phyloP scores from a whole-genome alignment of 2,888 invertebrate genomes.

The Eupsilia transversa region DNA sequence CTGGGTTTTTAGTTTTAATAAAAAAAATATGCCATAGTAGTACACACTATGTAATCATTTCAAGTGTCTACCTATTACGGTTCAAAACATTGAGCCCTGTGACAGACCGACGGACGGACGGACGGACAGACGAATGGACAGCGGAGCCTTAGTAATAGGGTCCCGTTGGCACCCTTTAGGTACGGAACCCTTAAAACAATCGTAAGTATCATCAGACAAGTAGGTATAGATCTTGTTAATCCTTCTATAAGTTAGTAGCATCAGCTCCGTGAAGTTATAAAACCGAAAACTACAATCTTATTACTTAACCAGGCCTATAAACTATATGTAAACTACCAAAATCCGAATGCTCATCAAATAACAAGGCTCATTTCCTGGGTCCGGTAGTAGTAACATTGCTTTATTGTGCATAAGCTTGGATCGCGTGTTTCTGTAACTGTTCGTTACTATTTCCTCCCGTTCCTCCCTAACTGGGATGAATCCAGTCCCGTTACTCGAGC shows the following conservation, averaged over 20 bases:
- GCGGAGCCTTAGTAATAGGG: too few species aligned
- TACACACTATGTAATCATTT: too few species aligned
- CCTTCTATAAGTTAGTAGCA: not conserved
- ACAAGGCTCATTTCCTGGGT: slow-evolving; percentile 83
- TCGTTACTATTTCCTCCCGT: slow-evolving; percentile 85
- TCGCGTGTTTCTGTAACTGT: slow-evolving; percentile 72
- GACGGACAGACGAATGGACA: too few species aligned
- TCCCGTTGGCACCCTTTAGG: too few species aligned
- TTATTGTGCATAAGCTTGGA: slow-evolving; percentile 86
- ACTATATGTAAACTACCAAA: slow-evolving; percentile 58
- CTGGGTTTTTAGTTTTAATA: too few species aligned
- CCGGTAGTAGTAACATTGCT: slow-evolving; percentile 80
- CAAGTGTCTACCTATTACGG: too few species aligned
- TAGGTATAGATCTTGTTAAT: too few species aligned
- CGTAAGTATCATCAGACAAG: too few species aligned
- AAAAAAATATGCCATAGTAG: too few species aligned
- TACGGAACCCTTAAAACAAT: too few species aligned
- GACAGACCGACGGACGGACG: too few species aligned
- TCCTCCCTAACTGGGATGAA: slow-evolving; percentile 51
- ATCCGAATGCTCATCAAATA: slow-evolving; percentile 76
- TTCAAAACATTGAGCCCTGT: too few species aligned
- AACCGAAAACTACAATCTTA: slow-evolving; percentile 8
- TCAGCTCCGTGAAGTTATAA: not conserved
- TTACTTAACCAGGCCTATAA: slow-evolving; percentile 46
- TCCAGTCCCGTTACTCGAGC: slow-evolving; percentile 83